Evolutionary conservation across 2,113 vertebrate genomes (phyloP).

Genomic region (Cheilinus undulatus): DNA sequence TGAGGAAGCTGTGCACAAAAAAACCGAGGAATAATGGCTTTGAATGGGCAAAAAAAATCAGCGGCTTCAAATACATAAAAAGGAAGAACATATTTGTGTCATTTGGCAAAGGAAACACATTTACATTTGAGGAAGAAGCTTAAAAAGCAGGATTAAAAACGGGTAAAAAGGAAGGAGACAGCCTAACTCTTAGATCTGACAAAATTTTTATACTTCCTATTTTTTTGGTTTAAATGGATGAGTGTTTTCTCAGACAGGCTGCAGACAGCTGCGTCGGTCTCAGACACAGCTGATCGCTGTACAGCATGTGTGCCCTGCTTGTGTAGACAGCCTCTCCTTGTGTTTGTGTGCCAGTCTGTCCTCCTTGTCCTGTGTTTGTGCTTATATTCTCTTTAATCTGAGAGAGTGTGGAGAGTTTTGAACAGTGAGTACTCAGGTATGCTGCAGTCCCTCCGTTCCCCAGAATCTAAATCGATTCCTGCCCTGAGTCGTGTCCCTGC

Average conservation of each 20-base stretch:
- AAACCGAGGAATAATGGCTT: slow-evolving; percentile 36
- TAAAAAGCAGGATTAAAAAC: slow-evolving; percentile 2
- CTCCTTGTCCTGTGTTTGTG: not conserved
- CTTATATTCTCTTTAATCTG: not conserved
- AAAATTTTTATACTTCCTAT: not conserved
- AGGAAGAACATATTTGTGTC: slow-evolving; percentile 2
- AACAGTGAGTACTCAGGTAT: not conserved
- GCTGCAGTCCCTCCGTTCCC: slow-evolving; percentile 18
- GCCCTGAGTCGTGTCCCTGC: not conserved
- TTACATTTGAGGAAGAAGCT: slow-evolving; percentile 22
- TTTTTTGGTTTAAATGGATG: not conserved
- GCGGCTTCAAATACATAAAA: slow-evolving; percentile 28
- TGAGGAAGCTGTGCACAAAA: slow-evolving; percentile 32
- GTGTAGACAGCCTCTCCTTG: slow-evolving; percentile 20
- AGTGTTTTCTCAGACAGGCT: slow-evolving; percentile 8
- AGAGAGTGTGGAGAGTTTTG: not conserved
- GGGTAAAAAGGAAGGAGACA: not conserved
- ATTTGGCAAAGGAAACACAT: not conserved
- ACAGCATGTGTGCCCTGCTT: slow-evolving; percentile 20
- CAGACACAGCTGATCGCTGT: slow-evolving; percentile 22
- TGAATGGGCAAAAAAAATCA: slow-evolving; percentile 23
- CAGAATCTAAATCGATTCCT: slow-evolving; percentile 40
- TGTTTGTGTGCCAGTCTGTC: slow-evolving; percentile 32
- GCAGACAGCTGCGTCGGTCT: slow-evolving; percentile 34
- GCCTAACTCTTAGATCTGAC: not conserved